phyloP scores from a whole-genome alignment of 2,888 invertebrate genomes.

The Hecatera dysodea region DNA sequence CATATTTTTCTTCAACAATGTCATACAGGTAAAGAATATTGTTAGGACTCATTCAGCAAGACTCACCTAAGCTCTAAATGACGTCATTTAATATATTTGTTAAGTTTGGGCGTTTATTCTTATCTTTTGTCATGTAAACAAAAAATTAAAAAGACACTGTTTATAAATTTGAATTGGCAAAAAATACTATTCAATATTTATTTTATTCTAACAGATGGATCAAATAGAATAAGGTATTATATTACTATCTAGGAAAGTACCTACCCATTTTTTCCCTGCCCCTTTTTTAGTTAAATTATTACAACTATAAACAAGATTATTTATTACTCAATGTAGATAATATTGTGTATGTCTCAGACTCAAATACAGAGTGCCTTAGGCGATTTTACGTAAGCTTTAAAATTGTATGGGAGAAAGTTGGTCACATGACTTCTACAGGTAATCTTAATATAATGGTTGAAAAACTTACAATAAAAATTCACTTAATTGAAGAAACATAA shows the following conservation, averaged over 20 bases:
- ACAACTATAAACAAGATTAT: too few relatives aligned
- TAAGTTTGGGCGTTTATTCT: background rate
- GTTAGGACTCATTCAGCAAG: background rate
- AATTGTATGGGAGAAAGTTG: constrained; percentile 20
- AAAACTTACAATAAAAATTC: background rate
- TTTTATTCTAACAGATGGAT: too few relatives aligned
- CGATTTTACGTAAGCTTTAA: background rate
- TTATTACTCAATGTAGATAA: background rate
- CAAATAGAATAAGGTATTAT: too few relatives aligned
- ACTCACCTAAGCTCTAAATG: too few relatives aligned
- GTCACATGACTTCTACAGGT: constrained; percentile 16
- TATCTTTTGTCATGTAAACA: too few relatives aligned
- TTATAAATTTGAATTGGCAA: too few relatives aligned
- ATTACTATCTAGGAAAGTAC: too few relatives aligned
- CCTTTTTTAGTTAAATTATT: background rate
- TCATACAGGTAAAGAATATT: constrained; percentile 29
- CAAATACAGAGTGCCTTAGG: background rate
- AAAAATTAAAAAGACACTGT: background rate
- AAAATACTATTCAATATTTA: too few relatives aligned
- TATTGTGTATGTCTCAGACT: background rate
- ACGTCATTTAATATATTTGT: background rate
- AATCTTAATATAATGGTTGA: background rate
- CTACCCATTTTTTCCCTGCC: too few relatives aligned
- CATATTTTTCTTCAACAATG: background rate
- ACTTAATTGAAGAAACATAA: background rate